These are phyloP conservation scores for Karalla daura DNA, from an alignment of 2,797 vertebrate genomes.

Conservation along the genomic window DNA sequence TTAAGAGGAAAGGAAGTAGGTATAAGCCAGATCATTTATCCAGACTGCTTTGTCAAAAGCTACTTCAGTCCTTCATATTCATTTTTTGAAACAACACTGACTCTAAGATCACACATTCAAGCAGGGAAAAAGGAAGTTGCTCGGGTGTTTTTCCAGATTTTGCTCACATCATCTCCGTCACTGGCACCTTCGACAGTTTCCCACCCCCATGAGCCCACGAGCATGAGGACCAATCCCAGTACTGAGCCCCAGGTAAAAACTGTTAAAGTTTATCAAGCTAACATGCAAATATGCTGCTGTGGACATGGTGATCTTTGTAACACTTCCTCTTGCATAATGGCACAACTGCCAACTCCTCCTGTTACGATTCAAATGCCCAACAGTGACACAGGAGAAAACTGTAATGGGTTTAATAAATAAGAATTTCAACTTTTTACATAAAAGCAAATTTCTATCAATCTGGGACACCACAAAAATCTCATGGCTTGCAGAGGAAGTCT, in stretches of 20 bases:
- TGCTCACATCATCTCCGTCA: neutral
- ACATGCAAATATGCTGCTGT: slow-evolving; percentile 60
- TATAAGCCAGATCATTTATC: slow-evolving; percentile 14
- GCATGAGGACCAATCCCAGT: neutral
- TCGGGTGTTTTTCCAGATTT: neutral
- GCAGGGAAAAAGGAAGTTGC: neutral
- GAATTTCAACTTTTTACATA: slow-evolving; percentile 22
- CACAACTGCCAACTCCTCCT: neutral
- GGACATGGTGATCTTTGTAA: neutral
- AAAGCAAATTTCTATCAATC: slow-evolving; percentile 4
- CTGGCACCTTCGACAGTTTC: neutral
- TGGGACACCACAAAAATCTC: slow-evolving; percentile 11
- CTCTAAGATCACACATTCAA: neutral
- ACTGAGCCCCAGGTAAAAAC: neutral
- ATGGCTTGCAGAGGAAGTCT: neutral
- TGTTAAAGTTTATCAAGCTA: slow-evolving; percentile 25
- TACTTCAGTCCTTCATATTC: neutral
- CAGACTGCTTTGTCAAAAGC: neutral
- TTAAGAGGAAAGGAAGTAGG: slow-evolving; percentile 15
- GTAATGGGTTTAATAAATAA: slow-evolving; percentile 47
- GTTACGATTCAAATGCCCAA: neutral
- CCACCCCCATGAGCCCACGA: neutral
- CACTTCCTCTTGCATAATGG: slow-evolving; percentile 50
- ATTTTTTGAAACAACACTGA: neutral
- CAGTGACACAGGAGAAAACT: neutral